These are phyloP conservation scores for Micrasema minimum DNA, from an alignment of 1,140 invertebrate genomes.

Conservation along the genomic window DNA sequence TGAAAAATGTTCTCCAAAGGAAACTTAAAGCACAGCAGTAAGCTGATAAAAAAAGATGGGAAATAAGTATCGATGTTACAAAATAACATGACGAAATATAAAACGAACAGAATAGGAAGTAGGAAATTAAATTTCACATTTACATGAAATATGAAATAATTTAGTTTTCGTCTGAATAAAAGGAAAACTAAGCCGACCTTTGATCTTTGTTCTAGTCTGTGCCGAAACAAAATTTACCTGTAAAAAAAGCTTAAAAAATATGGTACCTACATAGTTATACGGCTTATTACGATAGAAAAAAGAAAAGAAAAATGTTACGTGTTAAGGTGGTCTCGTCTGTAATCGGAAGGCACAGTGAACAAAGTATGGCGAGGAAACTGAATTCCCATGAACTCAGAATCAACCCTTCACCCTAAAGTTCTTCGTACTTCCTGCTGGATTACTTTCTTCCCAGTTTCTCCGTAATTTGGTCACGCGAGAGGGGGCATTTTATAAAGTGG, in stretches of 20 bases:
- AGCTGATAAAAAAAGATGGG: neutral
- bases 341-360: neutral
- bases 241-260: no score
- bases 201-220: slow-evolving; percentile 17
- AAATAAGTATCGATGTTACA: no score
- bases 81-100: neutral
- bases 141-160: slow-evolving; percentile 11
- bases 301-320: no score
- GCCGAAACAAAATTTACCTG: no score
- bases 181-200: slow-evolving; percentile 24
- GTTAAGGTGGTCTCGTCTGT: neutral
- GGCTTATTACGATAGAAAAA: no score
- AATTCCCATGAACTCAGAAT: slow-evolving; percentile 26
- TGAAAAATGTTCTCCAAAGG: no score
- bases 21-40: no score
- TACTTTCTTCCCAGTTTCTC: slow-evolving; percentile 27
- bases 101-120: neutral
- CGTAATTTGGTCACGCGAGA: slow-evolving; percentile 26
- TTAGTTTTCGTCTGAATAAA: slow-evolving; percentile 6
- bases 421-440: slow-evolving; percentile 30
- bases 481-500: slow-evolving; percentile 17
- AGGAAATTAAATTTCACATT: slow-evolving; percentile 10
- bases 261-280: no score
- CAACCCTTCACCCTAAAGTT: slow-evolving; percentile 32
- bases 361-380: neutral